These are phyloP conservation scores for Mechanitis messenoides DNA, from an alignment of 2,888 invertebrate genomes.

Conservation along the genomic window DNA sequence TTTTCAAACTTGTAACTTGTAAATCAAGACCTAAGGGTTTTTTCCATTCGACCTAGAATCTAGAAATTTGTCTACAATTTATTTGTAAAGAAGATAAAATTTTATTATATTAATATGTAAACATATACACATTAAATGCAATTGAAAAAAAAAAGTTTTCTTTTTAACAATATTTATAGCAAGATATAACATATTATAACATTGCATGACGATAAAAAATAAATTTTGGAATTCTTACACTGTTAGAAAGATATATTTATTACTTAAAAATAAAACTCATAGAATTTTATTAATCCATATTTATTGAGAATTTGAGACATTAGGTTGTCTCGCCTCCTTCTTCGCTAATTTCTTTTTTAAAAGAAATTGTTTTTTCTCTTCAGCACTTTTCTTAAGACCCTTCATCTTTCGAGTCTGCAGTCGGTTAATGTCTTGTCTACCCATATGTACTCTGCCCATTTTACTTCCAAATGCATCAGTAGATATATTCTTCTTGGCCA, in stretches of 20 bases:
- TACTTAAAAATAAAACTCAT: too few species aligned
- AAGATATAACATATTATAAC: too few species aligned
- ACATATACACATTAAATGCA: too few species aligned
- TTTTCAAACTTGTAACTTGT: background rate
- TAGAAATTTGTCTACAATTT: too few species aligned
- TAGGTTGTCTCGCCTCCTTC: conserved; percentile 43
- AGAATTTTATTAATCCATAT: conserved; percentile 13
- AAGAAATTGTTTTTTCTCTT: conserved; percentile 79
- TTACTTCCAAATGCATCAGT: conserved; percentile 92
- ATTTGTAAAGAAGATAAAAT: too few species aligned
- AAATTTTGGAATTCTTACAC: too few species aligned
- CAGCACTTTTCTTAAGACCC: conserved; percentile 85
- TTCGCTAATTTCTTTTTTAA: conserved; percentile 71
- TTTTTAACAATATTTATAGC: too few species aligned
- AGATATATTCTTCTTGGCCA: conserved; percentile 93
- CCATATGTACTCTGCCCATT: conserved; percentile 94
- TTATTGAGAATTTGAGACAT: conserved; percentile 42
- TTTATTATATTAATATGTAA: too few species aligned
- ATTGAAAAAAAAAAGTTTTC: too few species aligned
- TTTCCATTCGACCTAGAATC: too few species aligned
- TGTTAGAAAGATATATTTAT: too few species aligned
- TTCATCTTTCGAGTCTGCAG: conserved; percentile 95
- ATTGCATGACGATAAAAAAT: too few species aligned
- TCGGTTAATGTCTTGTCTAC: conserved; percentile 88
- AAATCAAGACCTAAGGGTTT: background rate